Evolutionary conservation across 2,888 invertebrate species (phyloP).

Genomic region (Melinaea marsaeus): DNA sequence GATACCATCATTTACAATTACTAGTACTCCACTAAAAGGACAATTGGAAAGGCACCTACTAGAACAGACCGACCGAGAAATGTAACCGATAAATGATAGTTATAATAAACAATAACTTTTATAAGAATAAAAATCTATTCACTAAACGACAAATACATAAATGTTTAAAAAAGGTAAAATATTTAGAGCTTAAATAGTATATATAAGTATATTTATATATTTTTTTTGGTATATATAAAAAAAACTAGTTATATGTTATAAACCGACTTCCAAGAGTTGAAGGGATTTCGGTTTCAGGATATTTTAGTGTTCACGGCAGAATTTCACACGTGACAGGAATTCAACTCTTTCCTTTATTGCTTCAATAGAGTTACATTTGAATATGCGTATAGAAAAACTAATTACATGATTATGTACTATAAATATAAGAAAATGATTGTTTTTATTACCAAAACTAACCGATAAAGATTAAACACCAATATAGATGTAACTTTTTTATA

Average conservation of each 20-base stretch:
- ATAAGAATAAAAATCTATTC: no score
- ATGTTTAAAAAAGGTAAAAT: no score
- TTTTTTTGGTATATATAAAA: no score
- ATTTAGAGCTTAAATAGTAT: no score
- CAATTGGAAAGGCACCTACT: no score
- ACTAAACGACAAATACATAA: no score
- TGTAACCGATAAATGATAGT: no score
- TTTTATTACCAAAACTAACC: no score
- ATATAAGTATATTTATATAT: no score
- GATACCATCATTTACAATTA: no score
- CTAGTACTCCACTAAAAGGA: constrained; percentile 79
- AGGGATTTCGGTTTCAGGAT: background rate
- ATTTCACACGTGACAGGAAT: constrained; percentile 17
- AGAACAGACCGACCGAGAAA: no score
- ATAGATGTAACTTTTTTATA: background rate
- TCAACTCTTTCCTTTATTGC: constrained; percentile 17
- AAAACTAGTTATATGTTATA: background rate
- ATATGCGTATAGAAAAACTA: constrained; percentile 8
- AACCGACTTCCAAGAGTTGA: background rate
- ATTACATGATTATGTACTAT: constrained; percentile 8
- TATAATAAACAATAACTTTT: no score
- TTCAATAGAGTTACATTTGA: constrained; percentile 17
- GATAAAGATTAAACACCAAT: background rate
- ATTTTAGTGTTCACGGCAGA: constrained; percentile 13
- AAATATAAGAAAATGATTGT: background rate